These are phyloP conservation scores for Melikaiella ostensackeni DNA, from an alignment of 2,888 invertebrate species.

Conservation along the genomic window DNA sequence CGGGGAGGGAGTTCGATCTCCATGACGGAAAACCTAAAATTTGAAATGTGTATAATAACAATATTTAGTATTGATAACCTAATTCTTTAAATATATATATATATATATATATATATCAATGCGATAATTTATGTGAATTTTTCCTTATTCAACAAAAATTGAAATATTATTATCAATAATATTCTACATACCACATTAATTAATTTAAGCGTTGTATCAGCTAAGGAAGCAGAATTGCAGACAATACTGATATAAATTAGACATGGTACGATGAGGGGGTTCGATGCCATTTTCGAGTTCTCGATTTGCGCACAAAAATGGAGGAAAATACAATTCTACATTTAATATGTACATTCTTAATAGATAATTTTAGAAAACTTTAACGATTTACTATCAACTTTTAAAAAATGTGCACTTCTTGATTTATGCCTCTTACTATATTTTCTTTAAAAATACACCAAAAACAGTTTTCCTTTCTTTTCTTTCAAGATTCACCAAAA, in stretches of 20 bases:
- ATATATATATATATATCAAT: background rate
- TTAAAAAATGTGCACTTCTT: no score
- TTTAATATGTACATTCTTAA: no score
- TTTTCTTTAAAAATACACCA: no score
- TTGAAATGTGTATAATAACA: no score
- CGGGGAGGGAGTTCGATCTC: slow-evolving; percentile 55
- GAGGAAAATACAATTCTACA: no score
- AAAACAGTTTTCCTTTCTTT: no score
- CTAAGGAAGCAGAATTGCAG: background rate
- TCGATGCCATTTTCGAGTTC: background rate
- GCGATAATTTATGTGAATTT: background rate
- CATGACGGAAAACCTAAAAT: slow-evolving; percentile 58
- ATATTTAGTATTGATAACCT: background rate
- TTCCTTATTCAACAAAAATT: background rate
- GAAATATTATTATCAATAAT: background rate
- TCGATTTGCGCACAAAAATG: no score
- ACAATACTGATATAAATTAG: background rate
- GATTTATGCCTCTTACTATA: no score
- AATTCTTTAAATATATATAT: no score
- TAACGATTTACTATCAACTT: no score
- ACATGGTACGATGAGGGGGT: background rate
- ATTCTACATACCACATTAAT: slow-evolving; percentile 1
- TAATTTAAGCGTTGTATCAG: background rate
- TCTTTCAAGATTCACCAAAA: no score
- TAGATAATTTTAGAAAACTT: no score